A percentile compares a stretch with the other conserved stretches of the same genome.
phyloP scores from a whole-genome alignment of 2,888 invertebrate species.

The Tribolium freemani region DNA sequence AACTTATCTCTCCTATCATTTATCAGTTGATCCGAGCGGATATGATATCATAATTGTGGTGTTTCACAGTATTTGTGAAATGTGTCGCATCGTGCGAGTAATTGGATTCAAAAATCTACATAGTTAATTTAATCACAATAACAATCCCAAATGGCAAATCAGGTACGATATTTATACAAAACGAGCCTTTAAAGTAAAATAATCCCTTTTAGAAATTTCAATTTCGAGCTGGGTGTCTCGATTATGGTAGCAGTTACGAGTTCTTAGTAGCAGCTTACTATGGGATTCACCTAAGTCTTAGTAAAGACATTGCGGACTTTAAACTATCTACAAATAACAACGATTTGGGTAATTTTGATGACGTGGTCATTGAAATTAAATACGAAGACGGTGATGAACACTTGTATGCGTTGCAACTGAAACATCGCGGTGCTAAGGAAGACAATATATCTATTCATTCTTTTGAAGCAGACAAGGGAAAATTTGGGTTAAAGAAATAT shows the following conservation, averaged over 20 bases:
- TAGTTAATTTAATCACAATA: too few relatives aligned
- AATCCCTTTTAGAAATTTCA: neutral
- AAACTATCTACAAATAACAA: constrained; percentile 12
- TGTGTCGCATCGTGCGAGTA: too few relatives aligned
- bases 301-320: neutral
- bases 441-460: neutral
- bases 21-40: too few relatives aligned
- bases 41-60: too few relatives aligned
- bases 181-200: neutral
- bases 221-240: neutral
- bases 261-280: constrained; percentile 8
- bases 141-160: too few relatives aligned
- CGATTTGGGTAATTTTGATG: constrained; percentile 1
- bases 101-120: too few relatives aligned
- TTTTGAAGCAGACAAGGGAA: neutral
- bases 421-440: neutral
- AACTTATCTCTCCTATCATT: too few relatives aligned
- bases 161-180: too few relatives aligned
- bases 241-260: constrained; percentile 1
- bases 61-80: too few relatives aligned
- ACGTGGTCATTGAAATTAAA: constrained; percentile 5
- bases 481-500: neutral
- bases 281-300: neutral
- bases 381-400: neutral
- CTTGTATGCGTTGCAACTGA: constrained; percentile 4